phyloP scores from a whole-genome alignment of 2,113 vertebrate species.

The Nycticorax nycticorax region DNA sequence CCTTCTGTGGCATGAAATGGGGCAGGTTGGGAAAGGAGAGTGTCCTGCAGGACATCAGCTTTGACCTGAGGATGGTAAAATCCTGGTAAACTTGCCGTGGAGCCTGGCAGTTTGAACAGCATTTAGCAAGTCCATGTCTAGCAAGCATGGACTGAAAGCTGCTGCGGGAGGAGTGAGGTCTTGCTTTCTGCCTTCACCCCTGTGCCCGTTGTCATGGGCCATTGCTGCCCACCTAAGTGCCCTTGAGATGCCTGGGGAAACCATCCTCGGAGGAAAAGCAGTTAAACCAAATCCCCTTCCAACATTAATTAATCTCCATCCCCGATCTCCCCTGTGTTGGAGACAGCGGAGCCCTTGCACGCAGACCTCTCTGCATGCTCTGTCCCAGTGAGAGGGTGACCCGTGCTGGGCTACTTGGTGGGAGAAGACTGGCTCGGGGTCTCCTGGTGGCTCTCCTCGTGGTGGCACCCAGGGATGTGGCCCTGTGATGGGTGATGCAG shows the following conservation, averaged over 20 bases:
- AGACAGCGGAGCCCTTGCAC: neutral
- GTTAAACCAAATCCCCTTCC: neutral
- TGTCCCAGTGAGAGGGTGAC: neutral
- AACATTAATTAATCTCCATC: neutral
- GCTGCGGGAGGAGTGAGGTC: fast-evolving
- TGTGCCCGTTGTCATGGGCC: fast-evolving
- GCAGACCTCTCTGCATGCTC: neutral
- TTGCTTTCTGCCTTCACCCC: neutral
- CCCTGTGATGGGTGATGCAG: neutral
- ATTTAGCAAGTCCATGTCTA: neutral
- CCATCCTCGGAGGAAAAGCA: neutral
- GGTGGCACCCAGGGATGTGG: neutral
- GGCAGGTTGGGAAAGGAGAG: neutral
- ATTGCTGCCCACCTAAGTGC: too few species aligned
- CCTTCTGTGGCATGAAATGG: neutral
- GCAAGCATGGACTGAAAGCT: neutral
- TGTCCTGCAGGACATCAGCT: neutral
- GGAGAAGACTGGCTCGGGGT: fast-evolving
- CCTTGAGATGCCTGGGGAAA: neutral
- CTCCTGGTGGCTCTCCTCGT: neutral
- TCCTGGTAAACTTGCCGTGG: neutral
- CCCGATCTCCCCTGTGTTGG: neutral
- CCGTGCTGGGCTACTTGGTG: fast-evolving
- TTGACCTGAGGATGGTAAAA: neutral
- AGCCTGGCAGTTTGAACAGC: neutral